Evolutionary conservation across 23 tunicate species (phyloP).

Genomic region (Styela plicata): DNA sequence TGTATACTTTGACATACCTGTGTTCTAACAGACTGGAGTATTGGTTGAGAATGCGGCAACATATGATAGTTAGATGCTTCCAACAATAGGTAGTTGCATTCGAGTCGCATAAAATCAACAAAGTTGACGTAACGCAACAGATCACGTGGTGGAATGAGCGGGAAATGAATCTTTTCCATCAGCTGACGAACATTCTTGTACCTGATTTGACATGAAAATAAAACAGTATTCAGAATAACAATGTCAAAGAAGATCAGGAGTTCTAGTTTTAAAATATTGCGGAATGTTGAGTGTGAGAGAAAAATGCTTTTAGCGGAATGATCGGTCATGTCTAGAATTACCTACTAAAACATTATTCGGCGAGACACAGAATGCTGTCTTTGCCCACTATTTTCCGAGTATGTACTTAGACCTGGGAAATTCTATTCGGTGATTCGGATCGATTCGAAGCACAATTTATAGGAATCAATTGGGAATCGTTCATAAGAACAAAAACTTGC

Average conservation of each 20-base stretch:
- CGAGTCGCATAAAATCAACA: conserved; percentile 98
- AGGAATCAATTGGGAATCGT: too few relatives aligned
- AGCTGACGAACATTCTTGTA: conserved; percentile 78
- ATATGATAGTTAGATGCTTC: conserved; percentile 99
- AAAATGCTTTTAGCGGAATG: too few relatives aligned
- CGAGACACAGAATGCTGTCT: too few relatives aligned
- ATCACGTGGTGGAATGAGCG: conserved; percentile 99
- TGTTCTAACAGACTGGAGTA: conserved; percentile 94
- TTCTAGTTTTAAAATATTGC: too few relatives aligned
- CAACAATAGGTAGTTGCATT: conserved; percentile 91
- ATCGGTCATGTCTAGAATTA: too few relatives aligned
- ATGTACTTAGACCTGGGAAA: too few relatives aligned
- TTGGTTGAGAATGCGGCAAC: conserved; percentile 99
- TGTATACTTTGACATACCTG: conserved; percentile 75
- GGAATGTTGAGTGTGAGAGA: too few relatives aligned
- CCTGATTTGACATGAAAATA: conserved; percentile 25
- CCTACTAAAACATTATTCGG: too few relatives aligned
- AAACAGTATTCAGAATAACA: not conserved
- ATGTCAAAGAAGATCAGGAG: not conserved
- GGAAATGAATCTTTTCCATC: conserved; percentile 99
- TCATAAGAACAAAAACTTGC: too few relatives aligned
- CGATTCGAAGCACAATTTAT: too few relatives aligned
- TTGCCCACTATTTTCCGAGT: too few relatives aligned
- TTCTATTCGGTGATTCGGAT: too few relatives aligned
- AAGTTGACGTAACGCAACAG: conserved; percentile 98